These are phyloP conservation scores for Hyposmocoma kahamanoa DNA, from an alignment of 1,140 invertebrate species.

Conservation along the genomic window DNA sequence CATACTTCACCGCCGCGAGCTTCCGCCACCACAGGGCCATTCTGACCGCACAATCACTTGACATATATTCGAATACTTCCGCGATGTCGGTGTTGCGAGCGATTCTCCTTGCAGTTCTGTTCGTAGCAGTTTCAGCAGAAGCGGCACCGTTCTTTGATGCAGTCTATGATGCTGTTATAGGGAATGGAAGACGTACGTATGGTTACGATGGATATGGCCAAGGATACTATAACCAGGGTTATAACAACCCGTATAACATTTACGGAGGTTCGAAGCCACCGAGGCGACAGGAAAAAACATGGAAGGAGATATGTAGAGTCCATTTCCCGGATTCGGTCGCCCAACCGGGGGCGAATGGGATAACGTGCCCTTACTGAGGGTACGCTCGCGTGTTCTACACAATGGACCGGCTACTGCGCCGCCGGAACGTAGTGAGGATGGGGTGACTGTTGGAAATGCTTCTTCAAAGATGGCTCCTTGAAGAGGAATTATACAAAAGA, in stretches of 20 bases:
- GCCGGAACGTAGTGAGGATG: constrained; percentile 66
- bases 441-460: constrained; percentile 38
- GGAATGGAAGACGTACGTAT: constrained; percentile 46
- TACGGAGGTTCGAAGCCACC: constrained; percentile 31
- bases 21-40: constrained; percentile 56
- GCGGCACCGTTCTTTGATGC: constrained; percentile 57
- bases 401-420: constrained; percentile 60
- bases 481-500: not conserved
- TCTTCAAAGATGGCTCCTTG: not conserved
- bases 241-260: constrained; percentile 24
- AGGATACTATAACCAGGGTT: constrained; percentile 28
- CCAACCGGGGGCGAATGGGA: constrained; percentile 48
- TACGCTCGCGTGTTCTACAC: constrained; percentile 71
- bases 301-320: constrained; percentile 65
- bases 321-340: constrained; percentile 54
- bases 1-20: constrained; percentile 49
- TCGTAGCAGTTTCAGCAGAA: constrained; percentile 31
- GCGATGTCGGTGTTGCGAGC: constrained; percentile 54
- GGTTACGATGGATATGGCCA: constrained; percentile 36
- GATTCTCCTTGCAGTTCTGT: constrained; percentile 26
- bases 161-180: constrained; percentile 60
- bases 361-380: constrained; percentile 65
- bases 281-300: constrained; percentile 49
- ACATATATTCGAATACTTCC: constrained; percentile 62
- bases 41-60: constrained; percentile 59